A percentile compares a stretch with the other conserved stretches of the same genome.
These are phyloP conservation scores for Agriopis marginaria DNA, from an alignment of 2,888 invertebrate genomes.

Conservation along the genomic window DNA sequence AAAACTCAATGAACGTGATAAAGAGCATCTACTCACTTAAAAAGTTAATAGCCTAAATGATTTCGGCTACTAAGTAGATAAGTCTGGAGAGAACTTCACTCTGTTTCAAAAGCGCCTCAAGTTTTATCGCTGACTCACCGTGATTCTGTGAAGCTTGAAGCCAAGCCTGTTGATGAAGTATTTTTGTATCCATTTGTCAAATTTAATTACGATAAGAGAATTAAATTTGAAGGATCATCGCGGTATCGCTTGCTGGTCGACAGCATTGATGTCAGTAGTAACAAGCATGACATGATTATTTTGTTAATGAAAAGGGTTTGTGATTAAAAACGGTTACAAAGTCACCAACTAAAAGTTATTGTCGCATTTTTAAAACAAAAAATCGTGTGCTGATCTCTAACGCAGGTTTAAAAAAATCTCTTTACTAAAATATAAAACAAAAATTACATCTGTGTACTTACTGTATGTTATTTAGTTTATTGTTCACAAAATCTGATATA, in stretches of 20 bases:
- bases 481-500: no score
- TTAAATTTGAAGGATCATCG: conserved; percentile 54
- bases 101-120: conserved; percentile 45
- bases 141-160: conserved; percentile 58
- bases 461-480: no score
- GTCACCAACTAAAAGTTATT: not conserved
- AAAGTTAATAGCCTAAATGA: conserved; percentile 38
- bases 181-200: conserved; percentile 68
- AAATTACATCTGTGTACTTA: no score
- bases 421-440: no score
- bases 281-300: conserved; percentile 27
- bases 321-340: conserved; percentile 11
- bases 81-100: conserved; percentile 39
- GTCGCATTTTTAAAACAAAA: no score
- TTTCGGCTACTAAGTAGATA: conserved; percentile 39
- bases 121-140: conserved; percentile 62
- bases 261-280: conserved; percentile 39
- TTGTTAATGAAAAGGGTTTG: conserved; percentile 23
- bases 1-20: conserved; percentile 28
- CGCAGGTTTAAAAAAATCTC: not conserved
- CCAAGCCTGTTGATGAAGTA: conserved; percentile 60
- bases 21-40: conserved; percentile 30
- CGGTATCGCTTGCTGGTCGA: conserved; percentile 37
- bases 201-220: conserved; percentile 68
- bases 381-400: no score